phyloP scores from a whole-genome alignment of 2,888 invertebrate species.

The Molorchus minor region DNA sequence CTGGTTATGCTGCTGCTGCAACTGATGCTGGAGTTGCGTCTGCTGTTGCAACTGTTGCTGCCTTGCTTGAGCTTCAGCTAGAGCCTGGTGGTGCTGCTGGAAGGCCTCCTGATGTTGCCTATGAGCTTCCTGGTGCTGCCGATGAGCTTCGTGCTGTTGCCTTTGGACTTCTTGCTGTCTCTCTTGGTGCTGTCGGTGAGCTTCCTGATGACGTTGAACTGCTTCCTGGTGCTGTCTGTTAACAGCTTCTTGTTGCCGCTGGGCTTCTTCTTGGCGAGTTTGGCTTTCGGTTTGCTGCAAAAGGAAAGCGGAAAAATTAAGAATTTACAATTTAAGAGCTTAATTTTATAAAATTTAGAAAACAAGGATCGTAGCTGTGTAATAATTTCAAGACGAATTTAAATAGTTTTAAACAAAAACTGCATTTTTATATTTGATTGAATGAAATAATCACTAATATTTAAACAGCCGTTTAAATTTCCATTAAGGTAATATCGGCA shows the following conservation, averaged over 20 bases:
- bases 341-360: too few relatives aligned
- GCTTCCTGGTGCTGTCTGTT: constrained; percentile 50
- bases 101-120: constrained; percentile 57
- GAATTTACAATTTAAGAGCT: too few relatives aligned
- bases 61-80: constrained; percentile 63
- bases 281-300: constrained; percentile 38
- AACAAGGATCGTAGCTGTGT: background rate
- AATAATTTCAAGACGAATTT: too few relatives aligned
- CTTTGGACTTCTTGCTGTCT: constrained; percentile 35
- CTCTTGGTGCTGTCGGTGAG: constrained; percentile 48
- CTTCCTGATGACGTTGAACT: constrained; percentile 48
- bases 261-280: constrained; percentile 54
- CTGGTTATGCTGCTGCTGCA: constrained; percentile 50
- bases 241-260: constrained; percentile 55
- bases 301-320: background rate
- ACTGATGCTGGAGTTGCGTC: constrained; percentile 58
- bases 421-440: too few relatives aligned
- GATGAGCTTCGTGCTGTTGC: constrained; percentile 47
- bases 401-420: too few relatives aligned
- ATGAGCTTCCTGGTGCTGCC: constrained; percentile 59
- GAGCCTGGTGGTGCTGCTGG: constrained; percentile 56
- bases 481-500: too few relatives aligned
- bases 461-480: too few relatives aligned
- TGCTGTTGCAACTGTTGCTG: constrained; percentile 64
- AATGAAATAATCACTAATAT: too few relatives aligned